Percentiles rank a stretch among this genome's conserved stretches.
Evolutionary conservation across 2,113 vertebrate species (phyloP).

Genomic region (Heloderma charlesbogerti): DNA sequence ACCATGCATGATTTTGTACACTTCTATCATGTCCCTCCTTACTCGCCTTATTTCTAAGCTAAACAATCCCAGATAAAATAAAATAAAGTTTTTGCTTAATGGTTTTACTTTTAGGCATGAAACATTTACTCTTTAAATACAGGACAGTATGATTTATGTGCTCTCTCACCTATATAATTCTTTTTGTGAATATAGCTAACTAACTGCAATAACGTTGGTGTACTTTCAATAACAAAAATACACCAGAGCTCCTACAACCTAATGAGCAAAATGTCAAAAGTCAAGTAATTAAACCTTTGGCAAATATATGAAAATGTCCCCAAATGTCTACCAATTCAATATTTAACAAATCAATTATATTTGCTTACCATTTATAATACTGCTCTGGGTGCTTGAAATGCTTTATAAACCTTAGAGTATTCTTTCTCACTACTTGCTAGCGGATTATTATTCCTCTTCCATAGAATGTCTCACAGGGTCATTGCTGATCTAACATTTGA

Average conservation of each 20-base stretch:
- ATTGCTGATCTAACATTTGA: background rate
- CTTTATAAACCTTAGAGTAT: background rate
- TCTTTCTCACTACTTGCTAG: background rate
- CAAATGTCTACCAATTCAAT: background rate
- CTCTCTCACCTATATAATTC: conserved; percentile 8
- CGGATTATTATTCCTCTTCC: background rate
- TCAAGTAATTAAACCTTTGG: background rate
- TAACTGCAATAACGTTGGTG: background rate
- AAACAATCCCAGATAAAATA: conserved; percentile 18
- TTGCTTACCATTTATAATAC: background rate
- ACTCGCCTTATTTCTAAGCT: too few species aligned
- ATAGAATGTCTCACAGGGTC: background rate
- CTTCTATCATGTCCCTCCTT: too few species aligned
- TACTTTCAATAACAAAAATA: conserved; percentile 33
- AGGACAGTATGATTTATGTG: background rate
- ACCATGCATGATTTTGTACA: too few species aligned
- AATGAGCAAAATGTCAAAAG: background rate
- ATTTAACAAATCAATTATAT: background rate
- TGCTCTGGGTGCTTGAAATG: background rate
- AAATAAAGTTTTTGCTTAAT: too few species aligned
- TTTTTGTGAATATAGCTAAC: conserved; percentile 2
- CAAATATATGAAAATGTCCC: background rate
- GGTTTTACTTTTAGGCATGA: too few species aligned
- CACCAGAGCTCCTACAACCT: background rate
- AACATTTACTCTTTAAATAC: too few species aligned